Conservation (phyloP, 2,113 vertebrate species). For the Ahaetulla prasina region DNA sequence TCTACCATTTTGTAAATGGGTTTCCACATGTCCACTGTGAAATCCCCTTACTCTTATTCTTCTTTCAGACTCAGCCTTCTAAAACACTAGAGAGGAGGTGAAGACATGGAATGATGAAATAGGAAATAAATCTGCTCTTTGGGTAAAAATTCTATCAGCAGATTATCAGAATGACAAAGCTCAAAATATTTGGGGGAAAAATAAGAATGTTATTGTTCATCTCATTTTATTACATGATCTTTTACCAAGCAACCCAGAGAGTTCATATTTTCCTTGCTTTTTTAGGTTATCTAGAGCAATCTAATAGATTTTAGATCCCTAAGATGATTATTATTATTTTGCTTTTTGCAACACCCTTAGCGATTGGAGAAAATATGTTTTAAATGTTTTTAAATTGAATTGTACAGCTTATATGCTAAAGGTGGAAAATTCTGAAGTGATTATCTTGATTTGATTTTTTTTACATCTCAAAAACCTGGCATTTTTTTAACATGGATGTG, state of each 20-base stretch:
- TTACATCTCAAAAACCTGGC: not conserved
- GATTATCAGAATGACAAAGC: not conserved
- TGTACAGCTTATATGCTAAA: not conserved
- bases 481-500: not conserved
- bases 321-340: not conserved
- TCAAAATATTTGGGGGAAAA: not conserved
- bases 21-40: not conserved
- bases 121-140: not conserved
- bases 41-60: not conserved
- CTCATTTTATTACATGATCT: not conserved
- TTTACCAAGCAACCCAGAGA: not conserved
- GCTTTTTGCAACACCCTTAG: not conserved
- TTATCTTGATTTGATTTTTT: too few species aligned
- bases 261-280: not conserved
- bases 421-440: not conserved
- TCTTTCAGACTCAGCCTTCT: not conserved
- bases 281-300: not conserved
- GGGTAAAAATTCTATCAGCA: not conserved
- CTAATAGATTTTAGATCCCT: not conserved
- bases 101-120: not conserved
- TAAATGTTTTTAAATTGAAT: not conserved
- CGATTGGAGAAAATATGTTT: not conserved
- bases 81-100: not conserved
- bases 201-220: not conserved
- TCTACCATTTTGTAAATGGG: not conserved